Evolutionary conservation across 2,888 invertebrate species (phyloP).

Genomic region (Mycalesis mineus): DNA sequence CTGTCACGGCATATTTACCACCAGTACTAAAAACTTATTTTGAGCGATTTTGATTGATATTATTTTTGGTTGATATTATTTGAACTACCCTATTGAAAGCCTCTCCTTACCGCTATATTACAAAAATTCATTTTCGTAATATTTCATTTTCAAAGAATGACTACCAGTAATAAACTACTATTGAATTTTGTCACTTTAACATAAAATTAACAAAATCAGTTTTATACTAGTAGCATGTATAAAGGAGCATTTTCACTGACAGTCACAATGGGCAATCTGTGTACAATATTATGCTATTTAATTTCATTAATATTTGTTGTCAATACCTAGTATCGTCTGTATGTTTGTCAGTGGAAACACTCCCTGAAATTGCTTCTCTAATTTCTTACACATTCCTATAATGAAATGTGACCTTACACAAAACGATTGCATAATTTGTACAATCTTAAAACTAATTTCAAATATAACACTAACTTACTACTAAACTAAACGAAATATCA

Average conservation of each 20-base stretch:
- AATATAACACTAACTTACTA: slow-evolving; percentile 43
- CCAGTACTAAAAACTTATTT: no score
- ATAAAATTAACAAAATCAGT: slow-evolving; percentile 13
- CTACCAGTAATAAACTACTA: slow-evolving; percentile 22
- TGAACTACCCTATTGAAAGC: background rate
- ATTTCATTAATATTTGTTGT: no score
- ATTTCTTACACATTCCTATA: slow-evolving; percentile 13
- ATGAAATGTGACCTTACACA: slow-evolving; percentile 22
- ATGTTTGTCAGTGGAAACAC: background rate
- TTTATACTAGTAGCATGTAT: slow-evolving; percentile 2
- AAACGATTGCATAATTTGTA: slow-evolving; percentile 33
- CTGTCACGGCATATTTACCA: no score
- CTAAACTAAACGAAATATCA: slow-evolving; percentile 48
- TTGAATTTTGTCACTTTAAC: slow-evolving; percentile 24
- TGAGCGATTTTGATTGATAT: no score
- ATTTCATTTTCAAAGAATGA: slow-evolving; percentile 17
- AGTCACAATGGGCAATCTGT: no score
- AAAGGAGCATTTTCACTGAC: background rate
- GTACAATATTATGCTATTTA: no score
- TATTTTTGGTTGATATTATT: no score
- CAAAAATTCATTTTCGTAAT: slow-evolving; percentile 34
- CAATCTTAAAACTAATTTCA: slow-evolving; percentile 32
- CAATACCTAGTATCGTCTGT: no score
- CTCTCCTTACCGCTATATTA: slow-evolving; percentile 40
- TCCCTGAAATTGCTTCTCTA: slow-evolving; percentile 14